Base-by-base conservation (phyloP, 2,797 vertebrate genomes). In the Takifugu rubripes region DNA sequence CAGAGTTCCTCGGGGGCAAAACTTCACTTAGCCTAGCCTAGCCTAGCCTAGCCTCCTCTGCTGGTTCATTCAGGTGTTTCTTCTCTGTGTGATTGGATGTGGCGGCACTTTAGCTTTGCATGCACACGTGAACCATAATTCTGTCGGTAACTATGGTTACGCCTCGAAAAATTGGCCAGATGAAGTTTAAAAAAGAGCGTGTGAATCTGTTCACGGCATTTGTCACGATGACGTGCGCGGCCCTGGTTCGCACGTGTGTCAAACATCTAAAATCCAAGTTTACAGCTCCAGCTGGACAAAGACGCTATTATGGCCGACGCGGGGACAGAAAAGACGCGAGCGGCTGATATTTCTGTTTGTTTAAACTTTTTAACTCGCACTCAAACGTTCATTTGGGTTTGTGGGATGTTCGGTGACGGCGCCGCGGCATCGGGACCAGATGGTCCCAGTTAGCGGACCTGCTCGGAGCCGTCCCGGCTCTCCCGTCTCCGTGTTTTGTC, bases 271-370 rank as follows among this genome's bases (percentile, higher is more conserved):
- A 86, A 83, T 84, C 84, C 81, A 74, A 84, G 82, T 83, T 84
- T 85, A 77, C 80, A 70, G 84, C 82, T 76, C 73, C 62, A 78
- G 77, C 75, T 17, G 74, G 84, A 88, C 81, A 88, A 77, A 77
- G 78, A 77, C 27, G 77, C 77, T 71, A 73, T 83, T 86, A 81
- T 83, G 70, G 73, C 76, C 56, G 60, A 68, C 77, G 66, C 68
- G 49, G 61, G 66, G 75, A 63, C 60, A 49, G 68, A 71, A 68
- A 76, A 90, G 87, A 90, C 79, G 89, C 88, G 88, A 88, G 90
- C 86, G 82, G 70, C 67, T 87, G 86, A 90, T 87, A 88, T 88
- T 90, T 86, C 70, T 85, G 86, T 90, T 91, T 88, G 85, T 87
- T 90, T 90, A 90, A 90, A 85, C 79, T 54, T 85, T 87, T 87